Conservation (phyloP, 2,797 vertebrate species). For the Otus scops region DNA sequence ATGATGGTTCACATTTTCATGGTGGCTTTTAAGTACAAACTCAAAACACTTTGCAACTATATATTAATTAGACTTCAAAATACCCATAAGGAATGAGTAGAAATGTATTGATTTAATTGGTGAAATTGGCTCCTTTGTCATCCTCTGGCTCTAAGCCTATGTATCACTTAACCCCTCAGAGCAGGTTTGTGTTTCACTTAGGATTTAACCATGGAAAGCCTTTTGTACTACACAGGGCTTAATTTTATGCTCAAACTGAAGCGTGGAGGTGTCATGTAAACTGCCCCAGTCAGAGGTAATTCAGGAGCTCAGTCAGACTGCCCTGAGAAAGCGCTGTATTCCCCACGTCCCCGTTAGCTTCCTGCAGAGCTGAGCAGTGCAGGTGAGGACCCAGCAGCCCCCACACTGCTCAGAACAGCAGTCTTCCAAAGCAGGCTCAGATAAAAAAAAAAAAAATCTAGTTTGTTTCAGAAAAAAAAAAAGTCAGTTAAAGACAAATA, state of each 20-base stretch:
- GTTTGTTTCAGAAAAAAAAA: not conserved
- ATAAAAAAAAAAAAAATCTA: not conserved
- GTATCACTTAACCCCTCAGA: not conserved
- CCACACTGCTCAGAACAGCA: not conserved
- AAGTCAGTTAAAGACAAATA: not conserved
- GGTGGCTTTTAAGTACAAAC: not conserved
- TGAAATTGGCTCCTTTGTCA: slow-evolving; percentile 6
- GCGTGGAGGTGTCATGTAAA: not conserved
- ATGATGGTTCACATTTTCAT: not conserved
- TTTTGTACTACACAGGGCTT: not conserved
- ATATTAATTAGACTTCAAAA: slow-evolving; percentile 1
- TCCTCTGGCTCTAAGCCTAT: not conserved
- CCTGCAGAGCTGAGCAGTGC: not conserved
- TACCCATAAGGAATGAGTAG: not conserved
- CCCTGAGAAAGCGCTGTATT: not conserved
- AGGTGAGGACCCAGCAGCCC: not conserved
- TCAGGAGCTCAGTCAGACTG: not conserved
- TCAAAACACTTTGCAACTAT: not conserved
- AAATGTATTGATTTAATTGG: slow-evolving; percentile 46
- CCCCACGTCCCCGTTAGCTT: not conserved
- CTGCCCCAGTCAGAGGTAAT: not conserved
- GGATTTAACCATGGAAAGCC: not conserved
- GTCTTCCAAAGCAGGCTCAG: not conserved
- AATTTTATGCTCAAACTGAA: not conserved
- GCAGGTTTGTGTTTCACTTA: not conserved